phyloP scores from a whole-genome alignment of 2,888 invertebrate genomes.

The Salticus scenicus region DNA sequence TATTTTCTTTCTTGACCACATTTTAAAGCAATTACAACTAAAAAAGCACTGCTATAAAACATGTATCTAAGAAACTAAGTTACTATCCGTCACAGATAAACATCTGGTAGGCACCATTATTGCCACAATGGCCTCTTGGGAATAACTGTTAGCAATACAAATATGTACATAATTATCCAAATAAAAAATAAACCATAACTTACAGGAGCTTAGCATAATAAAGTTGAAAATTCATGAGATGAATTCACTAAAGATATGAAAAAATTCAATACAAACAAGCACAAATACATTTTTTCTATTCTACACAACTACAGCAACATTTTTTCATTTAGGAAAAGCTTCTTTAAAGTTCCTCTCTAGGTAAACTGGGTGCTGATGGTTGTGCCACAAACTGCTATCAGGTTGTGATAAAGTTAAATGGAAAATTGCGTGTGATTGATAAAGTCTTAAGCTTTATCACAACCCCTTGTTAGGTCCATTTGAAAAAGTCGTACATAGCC shows the following conservation, averaged over 20 bases:
- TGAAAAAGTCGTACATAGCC: conserved; percentile 24
- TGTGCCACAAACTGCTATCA: conserved; percentile 45
- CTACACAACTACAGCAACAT: conserved; percentile 60
- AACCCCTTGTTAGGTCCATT: conserved; percentile 31
- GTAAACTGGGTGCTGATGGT: conserved; percentile 15
- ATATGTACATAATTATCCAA: too few relatives aligned
- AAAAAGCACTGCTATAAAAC: too few relatives aligned
- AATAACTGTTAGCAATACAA: too few relatives aligned
- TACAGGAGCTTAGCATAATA: neutral
- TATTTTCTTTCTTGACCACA: too few relatives aligned
- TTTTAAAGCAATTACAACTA: too few relatives aligned
- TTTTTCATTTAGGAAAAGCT: conserved; percentile 59
- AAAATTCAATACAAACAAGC: conserved; percentile 58
- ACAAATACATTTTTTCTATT: conserved; percentile 60
- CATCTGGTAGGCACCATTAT: neutral
- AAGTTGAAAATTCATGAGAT: neutral
- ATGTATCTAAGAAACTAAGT: too few relatives aligned
- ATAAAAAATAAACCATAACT: neutral
- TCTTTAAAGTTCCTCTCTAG: conserved; percentile 26
- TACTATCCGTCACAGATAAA: neutral
- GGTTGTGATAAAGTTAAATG: conserved; percentile 27
- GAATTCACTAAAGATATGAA: conserved; percentile 8
- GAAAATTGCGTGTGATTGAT: neutral
- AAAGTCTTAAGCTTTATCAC: conserved; percentile 24
- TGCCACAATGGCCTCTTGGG: too few relatives aligned